Evolutionary conservation across 2,797 vertebrate species (phyloP).

Genomic region (Spinus olivaceus): DNA sequence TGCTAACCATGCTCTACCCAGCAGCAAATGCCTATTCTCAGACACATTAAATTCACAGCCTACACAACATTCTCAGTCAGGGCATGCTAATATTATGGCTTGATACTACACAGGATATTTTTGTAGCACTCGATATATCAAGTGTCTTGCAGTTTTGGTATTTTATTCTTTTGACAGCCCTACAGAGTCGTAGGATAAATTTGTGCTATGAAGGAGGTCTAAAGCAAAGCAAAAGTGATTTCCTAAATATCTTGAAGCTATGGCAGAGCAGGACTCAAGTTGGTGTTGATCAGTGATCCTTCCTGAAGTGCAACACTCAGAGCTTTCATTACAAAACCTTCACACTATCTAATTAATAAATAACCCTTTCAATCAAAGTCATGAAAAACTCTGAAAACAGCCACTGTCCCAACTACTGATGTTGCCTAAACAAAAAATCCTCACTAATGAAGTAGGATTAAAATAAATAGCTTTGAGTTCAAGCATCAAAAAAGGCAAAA

Average conservation of each 20-base stretch:
- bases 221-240: neutral
- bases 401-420: neutral
- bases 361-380: neutral
- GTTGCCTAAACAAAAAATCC: neutral
- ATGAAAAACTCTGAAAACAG: neutral
- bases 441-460: neutral
- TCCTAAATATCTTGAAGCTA: neutral
- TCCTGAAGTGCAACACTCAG: neutral
- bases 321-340: neutral
- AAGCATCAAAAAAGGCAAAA: neutral
- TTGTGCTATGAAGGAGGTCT: neutral
- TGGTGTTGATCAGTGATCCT: neutral
- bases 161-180: neutral
- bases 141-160: neutral
- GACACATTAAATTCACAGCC: slow-evolving; percentile 25
- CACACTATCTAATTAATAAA: neutral
- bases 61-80: slow-evolving; percentile 5
- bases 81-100: slow-evolving; percentile 23
- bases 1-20: neutral
- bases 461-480: neutral
- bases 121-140: neutral
- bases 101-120: slow-evolving; percentile 52
- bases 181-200: neutral
- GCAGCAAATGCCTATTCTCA: neutral
- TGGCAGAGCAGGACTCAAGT: neutral